These are phyloP conservation scores for Diploscapter pachys DNA, from an alignment of 1,140 invertebrate species.

Conservation along the genomic window DNA sequence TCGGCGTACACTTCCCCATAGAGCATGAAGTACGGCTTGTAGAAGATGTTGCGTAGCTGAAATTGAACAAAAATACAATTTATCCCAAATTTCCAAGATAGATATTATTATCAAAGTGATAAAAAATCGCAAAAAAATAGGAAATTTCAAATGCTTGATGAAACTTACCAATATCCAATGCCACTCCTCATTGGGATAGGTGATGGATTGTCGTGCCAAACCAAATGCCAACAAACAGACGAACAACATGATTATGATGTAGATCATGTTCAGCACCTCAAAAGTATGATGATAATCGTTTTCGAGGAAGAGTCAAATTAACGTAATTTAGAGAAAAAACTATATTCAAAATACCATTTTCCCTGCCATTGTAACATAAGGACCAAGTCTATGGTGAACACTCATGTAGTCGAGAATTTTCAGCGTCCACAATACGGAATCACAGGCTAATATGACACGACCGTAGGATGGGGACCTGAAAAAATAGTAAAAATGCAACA, in stretches of 20 bases:
- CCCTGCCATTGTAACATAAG: constrained; percentile 94
- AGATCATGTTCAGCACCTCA: constrained; percentile 65
- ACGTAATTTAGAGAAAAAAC: background rate
- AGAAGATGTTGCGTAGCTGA: constrained; percentile 77
- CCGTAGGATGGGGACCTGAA: constrained; percentile 20
- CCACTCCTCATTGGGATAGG: constrained; percentile 80
- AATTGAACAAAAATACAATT: background rate
- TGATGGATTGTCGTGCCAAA: constrained; percentile 85
- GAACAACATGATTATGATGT: constrained; percentile 88
- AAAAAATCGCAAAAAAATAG: too few species aligned
- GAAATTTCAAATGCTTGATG: background rate
- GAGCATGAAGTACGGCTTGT: constrained; percentile 94
- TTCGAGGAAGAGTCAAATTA: background rate
- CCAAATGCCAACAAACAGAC: constrained; percentile 95
- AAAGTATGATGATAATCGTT: background rate
- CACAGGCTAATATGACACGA: constrained; percentile 73
- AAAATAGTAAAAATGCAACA: background rate
- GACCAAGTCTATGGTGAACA: constrained; percentile 67
- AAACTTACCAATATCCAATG: constrained; percentile 73
- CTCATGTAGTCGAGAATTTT: constrained; percentile 81
- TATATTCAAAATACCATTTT: constrained; percentile 77
- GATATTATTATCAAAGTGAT: background rate
- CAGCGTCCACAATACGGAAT: constrained; percentile 71
- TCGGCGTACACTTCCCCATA: constrained; percentile 94
- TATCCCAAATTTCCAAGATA: background rate